Base-by-base conservation (phyloP, 1,140 invertebrate species). In the Colletes latitarsis region DNA sequence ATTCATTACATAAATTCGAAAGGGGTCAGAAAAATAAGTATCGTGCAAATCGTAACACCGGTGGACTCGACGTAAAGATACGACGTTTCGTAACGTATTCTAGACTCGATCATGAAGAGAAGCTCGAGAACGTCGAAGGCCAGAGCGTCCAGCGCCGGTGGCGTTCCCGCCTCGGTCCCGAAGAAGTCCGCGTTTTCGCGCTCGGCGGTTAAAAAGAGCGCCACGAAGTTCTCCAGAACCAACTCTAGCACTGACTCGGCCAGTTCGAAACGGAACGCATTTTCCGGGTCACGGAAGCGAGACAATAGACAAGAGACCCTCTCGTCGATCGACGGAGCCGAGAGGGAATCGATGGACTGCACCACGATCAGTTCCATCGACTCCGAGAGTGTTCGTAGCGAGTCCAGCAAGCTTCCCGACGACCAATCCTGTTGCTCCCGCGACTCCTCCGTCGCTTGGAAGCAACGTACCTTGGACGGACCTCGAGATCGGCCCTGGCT, bases 291-390 rank as follows among this genome's bases (percentile, higher is more conserved):
- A 52, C 49, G 15, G 5, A 71, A n/a, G 52, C 75, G 52, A 21
- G 52, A 66, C 17, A 63, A 46, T 46, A 68, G 41, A 30, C 67
- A 5, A 8, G 17, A 68, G 17, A 53, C 43, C 1, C 14, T 57
- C 4, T 79, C 69, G 3, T 82, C 75, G 30, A 43, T 57, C 41
- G 75, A 87, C 19, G 73, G 62, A 4, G 46, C 12, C n/a, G 77
- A 76, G 14, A 57, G 68, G 15, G 78, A 88, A 43, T 71, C 84
- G 3, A 75, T 49, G n/a, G 85, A 80, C 57, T 86, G 82, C 10
- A 72, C 76, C 17, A 89, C 90, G 39, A 43, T 39, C 9, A 89
- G 83, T 21, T 86, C 88, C 3, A 88, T 88, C 78, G 90, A 90
- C 30, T 75, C 80, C 6, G 85, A 67, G 14, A 89, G 83, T 66